Base-by-base conservation (phyloP, 2,888 invertebrate species). In the Lasioglossum calceatum region DNA sequence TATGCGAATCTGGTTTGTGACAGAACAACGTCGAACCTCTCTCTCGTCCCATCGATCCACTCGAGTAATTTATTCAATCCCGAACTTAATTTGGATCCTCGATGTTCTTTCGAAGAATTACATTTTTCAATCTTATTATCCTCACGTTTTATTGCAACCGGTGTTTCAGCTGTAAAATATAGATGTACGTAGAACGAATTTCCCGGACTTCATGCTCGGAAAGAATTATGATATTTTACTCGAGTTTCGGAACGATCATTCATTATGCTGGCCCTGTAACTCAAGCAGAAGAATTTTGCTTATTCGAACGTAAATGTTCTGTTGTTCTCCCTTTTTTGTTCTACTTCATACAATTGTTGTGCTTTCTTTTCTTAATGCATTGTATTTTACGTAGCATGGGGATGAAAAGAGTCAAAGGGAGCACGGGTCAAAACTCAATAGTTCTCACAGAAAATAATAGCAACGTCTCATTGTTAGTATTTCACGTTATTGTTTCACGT, bases 1-100 rank as follows among this genome's bases (percentile, higher is more conserved):
- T 70, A 83, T 61, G 50, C 47, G 75, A 71, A n/a, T 76, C 83
- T 10, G 58, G 75, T 81, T 58, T 84, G 67, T 36, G 61, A 42
- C 61, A 27, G 71, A 58, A 54, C 61, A 10, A 76, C 42, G 47
- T 39, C 50, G 82, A 58, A 50, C 58, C 50, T 3, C 27, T 58
- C 27, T 58, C 44, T 44, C 44, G 10, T 27, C 2, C 39, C 39
- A 39, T 71, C 71, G n/a, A 71, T n/a, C 42, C 2, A n/a, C 14
- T 42, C n/a, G n/a, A 42, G 42, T 71, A 71, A 71, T 71, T 71
- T 71, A 71, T 42, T 71, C 39, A n/a, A 71, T 71, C 39, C n/a
- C 5, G 12, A 71, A 71, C 42, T 39, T 71, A 42, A 71, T 42
- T 71, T 39, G 12, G 14, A 71, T 7, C n/a, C 42, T 27, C 42